Evolutionary conservation across 2,888 invertebrate genomes (phyloP), one percentile per base, ranked within the genome.

Genomic region (Laspeyria flexula): DNA sequence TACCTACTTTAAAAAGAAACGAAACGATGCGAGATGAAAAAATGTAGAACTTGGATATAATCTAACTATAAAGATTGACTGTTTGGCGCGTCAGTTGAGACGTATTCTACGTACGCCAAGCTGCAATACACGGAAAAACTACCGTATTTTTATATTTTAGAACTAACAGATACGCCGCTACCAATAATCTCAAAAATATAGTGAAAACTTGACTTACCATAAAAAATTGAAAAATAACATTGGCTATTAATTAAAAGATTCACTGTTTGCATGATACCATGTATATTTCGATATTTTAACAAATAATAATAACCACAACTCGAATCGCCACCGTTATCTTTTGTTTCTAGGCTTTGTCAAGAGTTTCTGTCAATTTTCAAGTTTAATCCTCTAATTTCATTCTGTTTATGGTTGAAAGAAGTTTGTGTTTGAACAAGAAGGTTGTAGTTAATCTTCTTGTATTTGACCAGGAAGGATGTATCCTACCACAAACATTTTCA

Each of bases 201-300:
- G 62, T 12, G 12, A 21, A 15, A 37, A 46, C 33, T 33, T 41
- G 29, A 79, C 86, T 86, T 54, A 88, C 88, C 88, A 85, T 88
- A 88, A 50, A 83, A 88, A 85, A 85, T 82, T 83, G 79, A 79
- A 66, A 77, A 86, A 86, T 86, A 88, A 86, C 88, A 89, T 89
- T 86, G 82, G 86, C 77, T 83, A 79, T 73, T 69, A 74, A 69
- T 76, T 79, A 75, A 50, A 70, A 55, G 52, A 53, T 49, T 57
- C 68, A 56, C 61, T 65, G 64, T 74, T 74, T 59, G 77, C 83
- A 83, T 83, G 73, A 82, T 83, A 83, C 76, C 77, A 81, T 61
- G 77, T 75, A 75, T 27, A 73, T 55, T 53, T 73, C 71, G 55
- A 73, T 73, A 66, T 75, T 75, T 65, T 70, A 77, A 75, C 73